These are phyloP conservation scores for Eupithecia dodoneata DNA, from an alignment of 2,888 invertebrate genomes.

Conservation along the genomic window DNA sequence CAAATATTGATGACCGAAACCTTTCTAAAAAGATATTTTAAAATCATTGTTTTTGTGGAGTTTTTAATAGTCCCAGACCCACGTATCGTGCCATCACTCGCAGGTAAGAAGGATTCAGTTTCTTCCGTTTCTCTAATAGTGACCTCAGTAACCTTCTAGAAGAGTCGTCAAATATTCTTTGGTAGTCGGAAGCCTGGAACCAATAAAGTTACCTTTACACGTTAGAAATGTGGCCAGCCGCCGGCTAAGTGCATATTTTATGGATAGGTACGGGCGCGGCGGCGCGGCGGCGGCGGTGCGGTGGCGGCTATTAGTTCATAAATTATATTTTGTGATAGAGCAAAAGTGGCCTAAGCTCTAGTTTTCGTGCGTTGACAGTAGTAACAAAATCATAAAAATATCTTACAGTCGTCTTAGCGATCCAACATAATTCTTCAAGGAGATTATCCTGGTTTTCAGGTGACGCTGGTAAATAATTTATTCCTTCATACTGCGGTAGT, in stretches of 20 bases:
- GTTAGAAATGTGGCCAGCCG: not conserved
- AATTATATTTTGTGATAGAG: not conserved
- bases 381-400: not conserved
- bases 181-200: slow-evolving; percentile 73
- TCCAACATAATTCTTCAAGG: slow-evolving; percentile 75
- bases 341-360: not conserved
- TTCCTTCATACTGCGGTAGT: slow-evolving; percentile 62
- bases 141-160: slow-evolving; percentile 68
- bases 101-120: slow-evolving; percentile 74
- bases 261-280: no score
- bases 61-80: slow-evolving; percentile 70
- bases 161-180: slow-evolving; percentile 68
- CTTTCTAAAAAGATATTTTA: not conserved
- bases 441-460: slow-evolving; percentile 63
- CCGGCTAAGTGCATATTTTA: no score
- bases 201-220: not conserved
- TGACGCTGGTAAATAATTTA: slow-evolving; percentile 62
- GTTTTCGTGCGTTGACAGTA: not conserved
- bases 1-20: not conserved
- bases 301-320: not conserved
- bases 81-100: slow-evolving; percentile 80
- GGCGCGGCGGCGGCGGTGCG: not conserved
- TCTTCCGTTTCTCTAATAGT: slow-evolving; percentile 70
- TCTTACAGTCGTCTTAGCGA: slow-evolving; percentile 78
- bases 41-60: slow-evolving; percentile 44